Base-by-base conservation (phyloP, 2,888 invertebrate species). In the Nomada goodeniana region DNA sequence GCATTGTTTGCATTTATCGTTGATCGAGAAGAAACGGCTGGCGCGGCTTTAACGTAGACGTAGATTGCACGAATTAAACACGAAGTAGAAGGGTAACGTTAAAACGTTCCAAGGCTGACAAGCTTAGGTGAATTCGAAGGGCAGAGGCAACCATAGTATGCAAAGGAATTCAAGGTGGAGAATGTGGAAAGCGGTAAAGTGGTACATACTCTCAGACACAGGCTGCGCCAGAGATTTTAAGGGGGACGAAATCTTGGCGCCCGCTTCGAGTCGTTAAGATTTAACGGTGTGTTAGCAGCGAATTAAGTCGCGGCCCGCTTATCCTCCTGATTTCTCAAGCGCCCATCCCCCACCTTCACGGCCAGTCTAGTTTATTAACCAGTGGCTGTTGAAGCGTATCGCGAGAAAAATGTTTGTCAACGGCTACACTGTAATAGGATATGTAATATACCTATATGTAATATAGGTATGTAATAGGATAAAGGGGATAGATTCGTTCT, bases 221-320 rank as follows among this genome's bases (percentile, higher is more conserved):
- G 55, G 26, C 57, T 60, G 42, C 67, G 50, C 64, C 59, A 50
- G 44, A 26, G 63, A 23, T 64, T 67, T 72, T 36, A 53, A 47
- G 57, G 68, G 44, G 69, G 76, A 76, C 44, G 69, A 75, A 82
- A 86, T 86, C 86, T 86, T 84, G 79, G 69, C 74, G 67, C 2
- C 55, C 55, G 72, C 55, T 47, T 75, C 65, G 69, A 86, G 71
- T 84, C 87, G 72, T 80, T 86, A 76, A 77, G 80, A 84, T 86
- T 86, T 86, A 84, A 84, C 76, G 75, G 79, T 59, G 55, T 83
- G 83, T 86, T 73, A 80, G 61, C 60, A 59, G 44, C 55, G 70
- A 82, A 86, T 84, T 86, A 82, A 86, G 53, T 65, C 75, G 26
- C 52, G 69, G 53, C 79, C 68, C 59, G 67, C 76, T 79, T 64